Evolutionary conservation across 2,888 invertebrate genomes (phyloP).

Genomic region (Elegia similella): DNA sequence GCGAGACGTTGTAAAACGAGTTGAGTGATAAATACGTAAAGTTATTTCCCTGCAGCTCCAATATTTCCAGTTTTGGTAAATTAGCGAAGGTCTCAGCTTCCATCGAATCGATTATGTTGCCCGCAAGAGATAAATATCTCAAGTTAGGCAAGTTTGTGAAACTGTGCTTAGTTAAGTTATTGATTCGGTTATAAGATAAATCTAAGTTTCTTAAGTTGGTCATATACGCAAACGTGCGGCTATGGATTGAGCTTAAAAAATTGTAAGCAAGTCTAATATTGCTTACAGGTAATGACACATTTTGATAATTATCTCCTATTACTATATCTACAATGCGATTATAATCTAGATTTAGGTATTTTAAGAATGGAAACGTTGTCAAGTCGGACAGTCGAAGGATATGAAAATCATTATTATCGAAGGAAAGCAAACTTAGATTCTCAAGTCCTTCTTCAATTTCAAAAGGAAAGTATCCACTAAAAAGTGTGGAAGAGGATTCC

Average conservation of each 20-base stretch:
- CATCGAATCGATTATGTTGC: slow-evolving; percentile 89
- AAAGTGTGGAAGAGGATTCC: slow-evolving; percentile 92
- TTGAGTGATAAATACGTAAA: slow-evolving; percentile 85
- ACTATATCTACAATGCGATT: slow-evolving; percentile 89
- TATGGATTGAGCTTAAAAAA: slow-evolving; percentile 85
- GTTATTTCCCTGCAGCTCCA: slow-evolving; percentile 91
- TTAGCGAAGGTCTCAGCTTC: slow-evolving; percentile 88
- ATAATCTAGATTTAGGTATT: slow-evolving; percentile 92
- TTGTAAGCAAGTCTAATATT: slow-evolving; percentile 93
- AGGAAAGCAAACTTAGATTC: slow-evolving; percentile 90
- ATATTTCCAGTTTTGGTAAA: slow-evolving; percentile 87
- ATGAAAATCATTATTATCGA: slow-evolving; percentile 94
- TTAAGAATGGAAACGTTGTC: slow-evolving; percentile 85
- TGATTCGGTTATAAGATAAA: slow-evolving; percentile 89
- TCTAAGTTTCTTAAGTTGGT: slow-evolving; percentile 89
- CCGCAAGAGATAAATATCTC: slow-evolving; percentile 90
- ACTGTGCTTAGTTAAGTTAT: slow-evolving; percentile 85
- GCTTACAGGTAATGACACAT: slow-evolving; percentile 86
- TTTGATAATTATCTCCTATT: slow-evolving; percentile 84
- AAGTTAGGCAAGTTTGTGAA: slow-evolving; percentile 90
- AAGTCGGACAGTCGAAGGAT: slow-evolving; percentile 87
- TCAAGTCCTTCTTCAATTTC: slow-evolving; percentile 88
- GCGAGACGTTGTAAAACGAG: slow-evolving; percentile 86
- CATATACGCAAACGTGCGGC: slow-evolving; percentile 87
- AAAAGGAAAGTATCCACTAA: slow-evolving; percentile 89